Evolutionary conservation across 2,888 invertebrate genomes (phyloP), one percentile per base, ranked within the genome.

Genomic region (Sphaerophoria taeniata): DNA sequence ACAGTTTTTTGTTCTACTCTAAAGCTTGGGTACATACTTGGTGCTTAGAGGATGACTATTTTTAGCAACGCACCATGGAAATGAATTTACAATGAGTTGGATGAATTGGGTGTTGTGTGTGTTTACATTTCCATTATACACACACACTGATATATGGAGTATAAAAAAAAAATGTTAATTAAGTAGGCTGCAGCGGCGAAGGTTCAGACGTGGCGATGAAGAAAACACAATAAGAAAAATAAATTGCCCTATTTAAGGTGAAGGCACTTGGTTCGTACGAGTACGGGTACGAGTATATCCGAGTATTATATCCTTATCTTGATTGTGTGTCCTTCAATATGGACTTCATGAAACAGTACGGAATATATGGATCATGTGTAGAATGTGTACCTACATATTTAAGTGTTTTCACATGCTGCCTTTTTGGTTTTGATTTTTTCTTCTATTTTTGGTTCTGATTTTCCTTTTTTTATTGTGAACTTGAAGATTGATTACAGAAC

Each of bases 31-130:
- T 7, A 34, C 14, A 0, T 4, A 58, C 60, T 16, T 49, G 49
- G 12, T 65, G 43, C 11, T 34, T 53, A 47, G 55, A 16, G 39
- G 34, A 12, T 24, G 12, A 12, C 60, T 84, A 84, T 84, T 80
- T 84, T 80, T 84, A 84, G 80, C 36, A 71, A 70, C 39, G 55
- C 49, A 47, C 73, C 61, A 65, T 77, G 61, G 61, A 56, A 49
- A 78, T 69, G 55, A 39, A 77, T 69, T 77, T 55, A 49, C 12
- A 60, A 70, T 73, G 61, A 51, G 70, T 58, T 45, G 24, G 60
- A 70, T 73, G 61, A 51, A 65, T 58, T 45, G n/a, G 60, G 36
- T 39, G 36, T 16, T 43, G 51, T 34, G 9, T 55, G 65, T 67
- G 39, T 5, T 12, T 61, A 63, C 6, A 24, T 39, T 58, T 39